Base-by-base conservation (phyloP, 2,888 invertebrate species). In the Dorcus hopei region DNA sequence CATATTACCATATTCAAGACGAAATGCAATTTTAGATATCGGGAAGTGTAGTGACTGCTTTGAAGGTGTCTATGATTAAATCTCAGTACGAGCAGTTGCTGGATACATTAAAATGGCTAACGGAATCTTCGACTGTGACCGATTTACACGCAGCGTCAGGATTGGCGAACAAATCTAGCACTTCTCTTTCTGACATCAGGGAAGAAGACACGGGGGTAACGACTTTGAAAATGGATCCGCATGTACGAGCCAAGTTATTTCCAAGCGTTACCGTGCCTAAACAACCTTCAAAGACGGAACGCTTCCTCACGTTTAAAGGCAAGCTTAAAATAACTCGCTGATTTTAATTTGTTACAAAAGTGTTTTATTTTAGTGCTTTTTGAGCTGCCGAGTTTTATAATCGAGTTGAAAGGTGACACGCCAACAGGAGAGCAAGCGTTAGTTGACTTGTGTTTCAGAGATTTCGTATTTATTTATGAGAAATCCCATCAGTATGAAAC, bases 21-120 rank as follows among this genome's bases (percentile, higher is more conserved):
- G 16, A 38, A 33, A 5, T 33, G 26, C 26, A 33, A 33, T 80
- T 85, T 52, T 78, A 88, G 77, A 81, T 93, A 56, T 82, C 82
- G 56, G 95, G 95, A 26, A 85, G 85, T 65, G 89, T 96, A 11
- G 88, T 94, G 41, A 91, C 90, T 52, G 89, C 91, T 0, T 79
- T 97, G 53, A 92, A 93, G 78, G 86, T 97, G 39, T 92, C 93
- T 0, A 80, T 97, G 49, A 89, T 91, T 0, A 87, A 94, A 51
- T 85, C 86, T 54, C 95, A 96, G 75, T 97, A 95, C 77, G 92
- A 94, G 74, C 96, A 96, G 78, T 80, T 97, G 47, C 79, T 95
- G 61, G 91, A 92, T 69, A 90, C 92, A 0, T 67, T 83, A 23
- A 78, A 82, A 38, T 78, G 75, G 74, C 61, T 79, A 38, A 74